Conservation (phyloP, 2,113 vertebrate species). For the Gobius niger region DNA sequence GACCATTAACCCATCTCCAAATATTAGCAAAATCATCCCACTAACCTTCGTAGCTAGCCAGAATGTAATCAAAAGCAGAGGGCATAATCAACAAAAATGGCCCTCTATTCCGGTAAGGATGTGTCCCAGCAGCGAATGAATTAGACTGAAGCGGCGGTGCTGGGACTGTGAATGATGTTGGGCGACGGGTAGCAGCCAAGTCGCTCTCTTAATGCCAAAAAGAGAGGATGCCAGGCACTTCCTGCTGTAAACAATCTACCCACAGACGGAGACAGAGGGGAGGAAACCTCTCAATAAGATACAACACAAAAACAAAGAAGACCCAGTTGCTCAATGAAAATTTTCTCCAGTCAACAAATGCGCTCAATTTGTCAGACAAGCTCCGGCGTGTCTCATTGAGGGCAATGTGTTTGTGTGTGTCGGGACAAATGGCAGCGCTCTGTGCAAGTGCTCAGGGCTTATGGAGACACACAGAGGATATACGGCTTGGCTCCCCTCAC, state of each 20-base stretch:
- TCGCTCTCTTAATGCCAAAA: constrained; percentile 65
- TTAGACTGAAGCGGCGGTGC: constrained; percentile 64
- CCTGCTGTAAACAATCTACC: constrained; percentile 68
- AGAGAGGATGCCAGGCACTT: constrained; percentile 71
- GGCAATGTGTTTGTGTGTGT: constrained; percentile 30
- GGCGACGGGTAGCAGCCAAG: constrained; percentile 66
- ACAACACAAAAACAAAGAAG: constrained; percentile 57
- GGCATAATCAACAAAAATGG: constrained; percentile 72
- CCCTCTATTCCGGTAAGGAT: constrained; percentile 67
- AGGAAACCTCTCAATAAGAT: constrained; percentile 64
- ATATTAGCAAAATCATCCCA: constrained; percentile 58
- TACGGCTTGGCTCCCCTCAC: constrained; percentile 56
- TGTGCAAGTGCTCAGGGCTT: constrained; percentile 60
- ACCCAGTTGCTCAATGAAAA: constrained; percentile 66
- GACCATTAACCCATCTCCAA: constrained; percentile 57
- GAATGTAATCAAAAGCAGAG: constrained; percentile 73
- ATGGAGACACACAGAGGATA: constrained; percentile 60
- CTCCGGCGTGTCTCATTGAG: constrained; percentile 53
- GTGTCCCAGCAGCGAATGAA: constrained; percentile 72
- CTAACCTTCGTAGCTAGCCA: constrained; percentile 48
- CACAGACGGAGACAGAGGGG: constrained; percentile 62
- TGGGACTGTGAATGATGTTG: constrained; percentile 70
- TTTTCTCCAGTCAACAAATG: constrained; percentile 63
- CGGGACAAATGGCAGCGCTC: constrained; percentile 58
- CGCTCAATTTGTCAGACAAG: constrained; percentile 70